These are phyloP conservation scores for Cynopterus brachyotis DNA, from an alignment of 2,113 vertebrate genomes.

Conservation along the genomic window DNA sequence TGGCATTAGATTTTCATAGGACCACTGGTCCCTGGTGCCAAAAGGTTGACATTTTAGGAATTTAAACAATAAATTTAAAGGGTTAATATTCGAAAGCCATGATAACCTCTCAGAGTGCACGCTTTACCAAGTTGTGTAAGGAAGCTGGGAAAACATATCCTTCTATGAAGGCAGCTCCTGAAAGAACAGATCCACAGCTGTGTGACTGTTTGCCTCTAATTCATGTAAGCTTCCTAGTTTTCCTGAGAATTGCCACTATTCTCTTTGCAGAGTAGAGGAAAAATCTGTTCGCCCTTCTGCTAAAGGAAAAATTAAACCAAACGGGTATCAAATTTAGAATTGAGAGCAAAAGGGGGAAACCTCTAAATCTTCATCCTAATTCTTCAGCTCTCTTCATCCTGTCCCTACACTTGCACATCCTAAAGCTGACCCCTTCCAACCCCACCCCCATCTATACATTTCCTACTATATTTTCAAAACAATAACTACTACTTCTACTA, in stretches of 20 bases:
- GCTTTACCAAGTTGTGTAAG: not conserved
- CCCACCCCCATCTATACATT: not conserved
- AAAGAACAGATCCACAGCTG: not conserved
- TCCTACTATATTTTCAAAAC: not conserved
- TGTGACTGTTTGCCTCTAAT: not conserved
- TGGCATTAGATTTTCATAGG: too few species aligned
- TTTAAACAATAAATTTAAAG: not conserved
- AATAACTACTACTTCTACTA: not conserved
- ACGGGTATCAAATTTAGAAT: not conserved
- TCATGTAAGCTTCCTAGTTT: not conserved
- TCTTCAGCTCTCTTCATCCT: not conserved
- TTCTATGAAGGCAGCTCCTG: not conserved
- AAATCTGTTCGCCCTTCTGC: not conserved
- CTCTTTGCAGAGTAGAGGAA: not conserved
- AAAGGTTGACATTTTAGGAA: not conserved
- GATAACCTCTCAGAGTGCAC: not conserved
- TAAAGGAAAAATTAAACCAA: not conserved
- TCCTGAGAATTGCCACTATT: not conserved
- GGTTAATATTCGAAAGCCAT: not conserved
- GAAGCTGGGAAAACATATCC: not conserved
- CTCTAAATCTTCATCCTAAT: not conserved
- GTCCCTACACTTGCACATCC: not conserved
- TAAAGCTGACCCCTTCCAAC: not conserved
- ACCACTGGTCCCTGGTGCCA: too few species aligned
- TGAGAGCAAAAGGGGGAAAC: slow-evolving; percentile 8